These are phyloP conservation scores for Akabosia matsudoensis DNA, from an alignment of 1,140 invertebrate genomes.

Conservation along the genomic window DNA sequence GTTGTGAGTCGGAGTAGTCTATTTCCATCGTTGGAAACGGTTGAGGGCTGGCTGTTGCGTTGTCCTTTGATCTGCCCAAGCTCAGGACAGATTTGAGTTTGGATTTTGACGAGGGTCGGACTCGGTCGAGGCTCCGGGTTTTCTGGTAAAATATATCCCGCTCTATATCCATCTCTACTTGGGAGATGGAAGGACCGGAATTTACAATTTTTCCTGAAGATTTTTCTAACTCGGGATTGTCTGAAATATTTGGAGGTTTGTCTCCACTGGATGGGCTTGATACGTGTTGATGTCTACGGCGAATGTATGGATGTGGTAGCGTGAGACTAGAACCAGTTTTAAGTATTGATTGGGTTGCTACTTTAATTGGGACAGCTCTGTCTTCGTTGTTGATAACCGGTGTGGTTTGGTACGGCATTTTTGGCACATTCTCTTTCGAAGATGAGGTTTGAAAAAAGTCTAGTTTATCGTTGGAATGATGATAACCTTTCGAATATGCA, in stretches of 20 bases:
- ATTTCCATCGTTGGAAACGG: background rate
- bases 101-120: constrained; percentile 23
- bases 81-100: background rate
- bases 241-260: background rate
- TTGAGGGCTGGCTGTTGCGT: background rate
- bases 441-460: constrained; percentile 29
- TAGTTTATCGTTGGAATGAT: background rate
- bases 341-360: background rate
- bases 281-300: background rate
- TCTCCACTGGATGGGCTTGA: background rate
- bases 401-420: background rate
- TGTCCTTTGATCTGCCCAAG: background rate
- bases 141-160: constrained; percentile 35
- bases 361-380: constrained; percentile 28
- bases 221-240: no score
- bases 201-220: background rate
- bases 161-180: constrained; percentile 35
- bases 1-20: constrained; percentile 5
- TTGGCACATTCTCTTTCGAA: constrained; percentile 4
- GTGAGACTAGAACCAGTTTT: constrained; percentile 27
- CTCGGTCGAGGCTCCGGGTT: constrained; percentile 33
- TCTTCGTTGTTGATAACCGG: background rate
- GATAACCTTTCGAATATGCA: constrained; percentile 9
- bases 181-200: constrained; percentile 21
- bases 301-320: constrained; percentile 33